Base-by-base conservation (phyloP, 1,140 invertebrate species). In the Drosophila elegans region DNA sequence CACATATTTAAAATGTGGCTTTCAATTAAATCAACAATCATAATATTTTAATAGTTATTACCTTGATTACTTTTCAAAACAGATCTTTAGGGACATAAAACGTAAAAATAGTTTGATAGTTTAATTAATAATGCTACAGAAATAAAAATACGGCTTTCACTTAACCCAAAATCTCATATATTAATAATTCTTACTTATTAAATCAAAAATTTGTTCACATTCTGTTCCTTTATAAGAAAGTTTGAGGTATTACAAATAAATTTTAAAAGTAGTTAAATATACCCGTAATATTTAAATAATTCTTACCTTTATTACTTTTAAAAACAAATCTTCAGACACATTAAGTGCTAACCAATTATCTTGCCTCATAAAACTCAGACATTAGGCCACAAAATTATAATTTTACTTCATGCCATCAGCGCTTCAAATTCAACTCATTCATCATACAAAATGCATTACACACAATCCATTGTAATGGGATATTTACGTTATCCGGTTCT, bases 361-460 rank as follows among this genome's bases (percentile, higher is more conserved):
- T 51, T 0, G 5, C 21, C 44, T 36, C 32, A 10, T 12, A 44
- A 1, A 7, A 39, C n/a, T 45, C 13, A 25, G 53, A 27, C 49
- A 69, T 68, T 68, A 56, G 32, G 41, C 53, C 53, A 7, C 5
- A 21, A 32, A 66, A 45, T 48, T 32, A 53, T n/a, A 29, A 48
- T 48, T 71, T 46, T 34, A 27, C 41, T 27, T 49, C 27, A 48
- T 44, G 51, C 61, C 53, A 57, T 66, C 53, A 48, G 41, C 32
- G 29, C 73, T 42, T 52, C 53, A 59, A 57, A 75, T 57, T 27
- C 52, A 66, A 59, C 73, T 75, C 29, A 53, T 42, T 48, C 46
- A 76, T 74, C 71, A 74, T 74, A 55, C 51, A 51, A 63, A 64
- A 44, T 74, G 69, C 57, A 74, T 74, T 74, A 63, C 57, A 46